Percentiles rank a stretch among this genome's conserved stretches.
phyloP scores from a whole-genome alignment of 2,113 vertebrate species.

The Megaptera novaeangliae region DNA sequence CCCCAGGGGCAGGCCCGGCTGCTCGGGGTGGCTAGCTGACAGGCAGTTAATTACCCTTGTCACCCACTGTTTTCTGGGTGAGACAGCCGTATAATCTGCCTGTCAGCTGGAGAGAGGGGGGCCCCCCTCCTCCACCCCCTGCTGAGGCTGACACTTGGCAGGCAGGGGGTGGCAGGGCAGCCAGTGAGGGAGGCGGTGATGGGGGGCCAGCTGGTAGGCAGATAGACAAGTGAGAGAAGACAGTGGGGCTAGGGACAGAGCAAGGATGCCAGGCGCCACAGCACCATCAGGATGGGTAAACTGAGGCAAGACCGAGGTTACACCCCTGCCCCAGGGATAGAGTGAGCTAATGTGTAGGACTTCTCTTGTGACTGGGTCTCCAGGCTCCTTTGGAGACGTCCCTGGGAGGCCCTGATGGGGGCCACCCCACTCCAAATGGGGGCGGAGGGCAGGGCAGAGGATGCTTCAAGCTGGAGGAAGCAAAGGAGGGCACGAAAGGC shows the following conservation, averaged over 20 bases:
- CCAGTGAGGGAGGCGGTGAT: background rate
- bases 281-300: background rate
- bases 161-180: background rate
- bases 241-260: background rate
- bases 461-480: background rate
- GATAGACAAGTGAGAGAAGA: background rate
- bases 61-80: background rate
- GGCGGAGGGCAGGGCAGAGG: background rate
- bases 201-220: background rate
- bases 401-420: background rate
- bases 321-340: too few relatives aligned
- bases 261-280: background rate
- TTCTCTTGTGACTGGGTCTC: background rate
- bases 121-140: too few relatives aligned
- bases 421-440: background rate
- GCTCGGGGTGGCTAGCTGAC: background rate
- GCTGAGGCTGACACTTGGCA: background rate
- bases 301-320: background rate
- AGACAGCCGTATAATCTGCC: slow-evolving; percentile 43
- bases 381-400: background rate
- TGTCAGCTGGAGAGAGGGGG: background rate
- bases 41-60: slow-evolving; percentile 22
- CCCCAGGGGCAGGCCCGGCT: background rate
- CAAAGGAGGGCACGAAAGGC: background rate
- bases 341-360: fast-evolving